phyloP scores from a whole-genome alignment of 2,113 vertebrate genomes.

The Anas platyrhynchos region DNA sequence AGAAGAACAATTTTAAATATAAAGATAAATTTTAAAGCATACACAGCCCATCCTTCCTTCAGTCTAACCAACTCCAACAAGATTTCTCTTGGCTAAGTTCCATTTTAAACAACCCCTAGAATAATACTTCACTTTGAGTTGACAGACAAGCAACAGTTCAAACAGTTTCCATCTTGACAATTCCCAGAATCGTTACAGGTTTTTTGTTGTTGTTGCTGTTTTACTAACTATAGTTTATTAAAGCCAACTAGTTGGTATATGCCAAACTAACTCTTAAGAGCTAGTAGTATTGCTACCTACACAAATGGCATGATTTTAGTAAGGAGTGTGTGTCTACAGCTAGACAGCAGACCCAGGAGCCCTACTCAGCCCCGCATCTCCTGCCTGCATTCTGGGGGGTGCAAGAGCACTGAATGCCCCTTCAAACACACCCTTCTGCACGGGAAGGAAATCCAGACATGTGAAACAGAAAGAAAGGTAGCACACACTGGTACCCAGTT shows the following conservation, averaged over 20 bases:
- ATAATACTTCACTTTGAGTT: background rate
- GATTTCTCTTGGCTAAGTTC: background rate
- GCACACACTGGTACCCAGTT: background rate
- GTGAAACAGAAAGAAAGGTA: background rate
- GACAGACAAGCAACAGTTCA: background rate
- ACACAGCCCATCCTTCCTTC: background rate
- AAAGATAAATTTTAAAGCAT: background rate
- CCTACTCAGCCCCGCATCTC: background rate
- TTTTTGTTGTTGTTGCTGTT: background rate
- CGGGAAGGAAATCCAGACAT: background rate
- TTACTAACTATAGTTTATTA: background rate
- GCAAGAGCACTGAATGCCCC: background rate
- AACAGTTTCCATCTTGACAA: background rate
- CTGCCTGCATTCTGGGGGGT: background rate
- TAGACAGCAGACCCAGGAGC: background rate
- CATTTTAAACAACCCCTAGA: background rate
- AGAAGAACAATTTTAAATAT: background rate
- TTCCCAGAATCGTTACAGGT: rapidly evolving
- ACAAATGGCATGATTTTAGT: background rate
- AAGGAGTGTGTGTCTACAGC: background rate
- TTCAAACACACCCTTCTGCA: background rate
- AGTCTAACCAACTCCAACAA: background rate
- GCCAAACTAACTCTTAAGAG: background rate
- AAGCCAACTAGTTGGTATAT: background rate
- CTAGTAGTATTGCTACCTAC: background rate